Conservation (phyloP, 2,888 invertebrate species). For the Protophormia terraenovae region DNA sequence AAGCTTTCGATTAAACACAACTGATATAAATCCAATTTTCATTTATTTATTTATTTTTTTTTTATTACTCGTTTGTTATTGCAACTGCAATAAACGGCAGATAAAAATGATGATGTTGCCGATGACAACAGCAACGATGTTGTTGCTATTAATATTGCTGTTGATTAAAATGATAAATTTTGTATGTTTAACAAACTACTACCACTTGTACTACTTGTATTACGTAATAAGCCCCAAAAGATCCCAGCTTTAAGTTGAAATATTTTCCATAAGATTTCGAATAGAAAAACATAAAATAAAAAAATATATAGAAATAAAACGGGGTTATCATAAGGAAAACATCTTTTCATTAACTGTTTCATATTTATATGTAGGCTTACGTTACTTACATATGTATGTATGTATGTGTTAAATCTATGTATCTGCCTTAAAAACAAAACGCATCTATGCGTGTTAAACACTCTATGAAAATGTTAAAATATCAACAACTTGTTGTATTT, state of each 20-base stretch:
- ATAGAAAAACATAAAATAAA: not conserved
- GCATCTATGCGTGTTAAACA: constrained; percentile 66
- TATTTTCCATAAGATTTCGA: not conserved
- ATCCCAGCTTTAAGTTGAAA: not conserved
- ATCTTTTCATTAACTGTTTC: constrained; percentile 66
- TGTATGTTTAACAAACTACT: constrained; percentile 65
- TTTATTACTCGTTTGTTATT: constrained; percentile 15
- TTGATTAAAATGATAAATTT: constrained; percentile 50
- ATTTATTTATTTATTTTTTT: constrained; percentile 27
- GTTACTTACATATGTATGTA: too few species aligned
- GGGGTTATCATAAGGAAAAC: constrained; percentile 62
- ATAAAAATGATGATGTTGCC: constrained; percentile 30
- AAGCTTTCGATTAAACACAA: constrained; percentile 40
- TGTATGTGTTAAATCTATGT: too few species aligned
- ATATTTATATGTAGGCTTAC: constrained; percentile 41
- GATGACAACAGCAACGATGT: not conserved
- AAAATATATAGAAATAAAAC: constrained; percentile 36
- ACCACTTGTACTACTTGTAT: constrained; percentile 55
- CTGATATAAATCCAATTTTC: constrained; percentile 32
- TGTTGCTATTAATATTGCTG: constrained; percentile 17
- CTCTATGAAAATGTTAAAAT: constrained; percentile 57
- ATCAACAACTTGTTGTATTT: constrained; percentile 47
- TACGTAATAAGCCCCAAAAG: constrained; percentile 52
- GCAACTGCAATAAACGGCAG: not conserved
- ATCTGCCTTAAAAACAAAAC: constrained; percentile 28